Evolutionary conservation across 2,113 vertebrate species (phyloP), one percentile per base, ranked within the genome.

Genomic region (Nyctereutes procyonoides): DNA sequence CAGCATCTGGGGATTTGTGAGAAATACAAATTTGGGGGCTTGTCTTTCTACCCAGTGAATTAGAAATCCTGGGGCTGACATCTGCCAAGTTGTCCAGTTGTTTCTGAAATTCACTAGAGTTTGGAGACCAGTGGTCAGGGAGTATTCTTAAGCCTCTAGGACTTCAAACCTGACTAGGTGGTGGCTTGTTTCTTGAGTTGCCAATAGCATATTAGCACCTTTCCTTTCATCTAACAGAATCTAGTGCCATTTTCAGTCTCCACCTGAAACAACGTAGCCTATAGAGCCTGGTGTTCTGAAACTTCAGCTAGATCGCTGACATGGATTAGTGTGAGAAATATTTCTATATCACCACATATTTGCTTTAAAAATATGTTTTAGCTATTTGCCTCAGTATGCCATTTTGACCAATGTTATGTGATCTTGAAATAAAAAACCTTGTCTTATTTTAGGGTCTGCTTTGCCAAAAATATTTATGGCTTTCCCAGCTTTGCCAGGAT

Each of bases 391-490:
- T 95, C 93, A 28, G 58, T 97, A 93, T 95, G 82, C 89, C 96
- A 96, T 92, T 97, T 95, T 95, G 90, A 97, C 96, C 92, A 97
- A 91, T 96, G 96, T 91, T 96, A 97, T 96, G 90, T 96, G 98
- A 97, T 98, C 97, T 97, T 60, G 95, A 96, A 97, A 97, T 97
- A 87, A 98, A 98, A 98, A 96, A 89, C 85, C 93, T 97, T 96
- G 97, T 95, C 93, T 96, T 97, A 97, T 97, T 95, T 98, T 97
- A 94, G 97, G 95, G 76, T 62, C 80, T 96, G 83, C 87, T 97
- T 93, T 98, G 97, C 95, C 97, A 98, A 92, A 98, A 98, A 93
- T 98, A 98, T 98, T 98, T 97, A 97, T 96, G 96, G 87, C 93
- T 97, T 97, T 94, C 88, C 93, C 65, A 96, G 92, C 82, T 96